phyloP scores from a whole-genome alignment of 2,113 vertebrate genomes.

The Dolichotis patagonum region DNA sequence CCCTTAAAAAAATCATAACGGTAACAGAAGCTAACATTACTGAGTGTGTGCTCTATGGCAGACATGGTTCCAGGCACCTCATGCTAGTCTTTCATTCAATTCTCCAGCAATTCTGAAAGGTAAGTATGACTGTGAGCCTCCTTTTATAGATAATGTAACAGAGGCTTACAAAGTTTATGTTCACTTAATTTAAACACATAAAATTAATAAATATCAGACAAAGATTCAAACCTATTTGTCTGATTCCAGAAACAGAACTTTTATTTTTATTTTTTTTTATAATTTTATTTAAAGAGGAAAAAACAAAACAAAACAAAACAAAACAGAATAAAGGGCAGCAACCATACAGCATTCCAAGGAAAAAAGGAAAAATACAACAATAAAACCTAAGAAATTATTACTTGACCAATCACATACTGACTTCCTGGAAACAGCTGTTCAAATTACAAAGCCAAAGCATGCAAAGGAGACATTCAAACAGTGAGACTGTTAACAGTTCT shows the following conservation, averaged over 20 bases:
- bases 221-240: background rate
- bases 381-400: too few species aligned
- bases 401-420: too few species aligned
- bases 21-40: background rate
- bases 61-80: background rate
- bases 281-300: too few species aligned
- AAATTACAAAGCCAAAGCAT: too few species aligned
- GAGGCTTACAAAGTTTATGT: background rate
- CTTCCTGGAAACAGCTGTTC: too few species aligned
- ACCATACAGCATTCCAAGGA: too few species aligned
- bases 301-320: too few species aligned
- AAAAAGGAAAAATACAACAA: too few species aligned
- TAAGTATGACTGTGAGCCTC: background rate
- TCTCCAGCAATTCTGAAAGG: background rate
- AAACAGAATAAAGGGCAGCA: too few species aligned
- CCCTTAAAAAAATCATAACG: constrained; percentile 15
- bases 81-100: background rate
- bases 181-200: background rate
- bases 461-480: too few species aligned
- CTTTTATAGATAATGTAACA: background rate
- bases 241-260: background rate
- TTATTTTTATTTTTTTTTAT: too few species aligned
- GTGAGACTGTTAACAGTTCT: too few species aligned
- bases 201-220: background rate
- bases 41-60: background rate